Evolutionary conservation across 2,113 vertebrate genomes (phyloP).

Genomic region (Gadus macrocephalus): DNA sequence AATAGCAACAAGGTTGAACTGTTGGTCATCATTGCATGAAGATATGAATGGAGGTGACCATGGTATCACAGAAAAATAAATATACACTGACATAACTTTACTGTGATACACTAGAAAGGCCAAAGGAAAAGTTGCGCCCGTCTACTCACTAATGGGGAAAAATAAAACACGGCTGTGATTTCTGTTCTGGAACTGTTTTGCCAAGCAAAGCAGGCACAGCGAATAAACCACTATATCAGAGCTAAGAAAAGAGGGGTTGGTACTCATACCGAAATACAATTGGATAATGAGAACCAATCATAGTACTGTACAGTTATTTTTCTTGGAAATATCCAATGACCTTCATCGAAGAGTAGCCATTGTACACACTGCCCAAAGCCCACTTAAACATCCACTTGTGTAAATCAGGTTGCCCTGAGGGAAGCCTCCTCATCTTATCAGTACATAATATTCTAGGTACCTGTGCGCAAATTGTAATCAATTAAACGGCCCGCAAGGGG

Average conservation of each 20-base stretch:
- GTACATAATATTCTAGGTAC: slow-evolving; percentile 31
- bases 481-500: slow-evolving; percentile 43
- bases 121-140: neutral
- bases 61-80: neutral
- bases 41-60: neutral
- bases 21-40: slow-evolving; percentile 9
- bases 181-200: neutral
- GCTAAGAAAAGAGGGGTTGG: too few species aligned
- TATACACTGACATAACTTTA: neutral
- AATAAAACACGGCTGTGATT: neutral
- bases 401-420: neutral
- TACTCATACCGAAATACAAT: too few species aligned
- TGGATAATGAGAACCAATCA: too few species aligned
- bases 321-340: too few species aligned
- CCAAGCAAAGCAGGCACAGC: neutral
- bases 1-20: slow-evolving; percentile 19
- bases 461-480: slow-evolving; percentile 43
- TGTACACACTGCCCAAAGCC: neutral
- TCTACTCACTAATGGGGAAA: neutral
- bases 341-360: too few species aligned
- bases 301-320: too few species aligned
- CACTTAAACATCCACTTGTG: neutral
- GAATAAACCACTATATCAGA: neutral
- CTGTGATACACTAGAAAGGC: neutral
- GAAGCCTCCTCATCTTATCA: slow-evolving; percentile 20